Evolutionary conservation across 2,888 invertebrate genomes (phyloP), one percentile per base, ranked within the genome.

Genomic region (Megaustenia siamemsis): DNA sequence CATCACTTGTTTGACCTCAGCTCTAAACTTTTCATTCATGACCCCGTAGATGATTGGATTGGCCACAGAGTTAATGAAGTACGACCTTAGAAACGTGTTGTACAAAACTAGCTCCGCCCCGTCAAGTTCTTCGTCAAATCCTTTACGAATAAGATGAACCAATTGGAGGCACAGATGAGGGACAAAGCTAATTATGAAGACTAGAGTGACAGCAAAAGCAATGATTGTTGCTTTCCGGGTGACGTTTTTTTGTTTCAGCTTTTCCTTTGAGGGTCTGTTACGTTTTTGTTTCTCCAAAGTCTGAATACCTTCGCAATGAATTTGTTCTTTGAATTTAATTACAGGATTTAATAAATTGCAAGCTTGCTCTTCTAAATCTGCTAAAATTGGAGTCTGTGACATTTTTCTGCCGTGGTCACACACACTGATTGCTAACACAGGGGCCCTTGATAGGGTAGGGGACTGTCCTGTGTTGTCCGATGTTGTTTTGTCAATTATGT

Each of bases 41-140:
- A 89, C 86, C 8, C 90, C 89, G 82, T 92, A 92, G 38, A 92
- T 89, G 53, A 91, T 85, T 21, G 90, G 88, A 83, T 92, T 91
- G 15, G 89, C 86, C 49, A 89, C 87, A 56, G 89, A 89, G 86
- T 91, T 92, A 40, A 91, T 83, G 49, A 90, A 91, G 76, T 89
- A 91, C 15, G 90, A 91, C 85, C 90, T 88, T 0, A 91, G 78
- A 82, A 90, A 89, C 12, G 89, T 88, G 77, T 90, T 90, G 82
- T 90, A 90, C 6, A 88, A 12, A 32, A 88, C 86, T 28, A 87
- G 86, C 3, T 84, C 82, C 0, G 87, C 79, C 28, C 88, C 84
- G 6, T 77, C 77, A 49, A 83, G 73, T 28, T 84, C 15, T n/a
- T 86, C 82, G 18, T 88, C 87, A 77, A 89, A 87, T 40, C 86